phyloP scores from a whole-genome alignment of 2,113 vertebrate genomes.

The Austrofundulus limnaeus region DNA sequence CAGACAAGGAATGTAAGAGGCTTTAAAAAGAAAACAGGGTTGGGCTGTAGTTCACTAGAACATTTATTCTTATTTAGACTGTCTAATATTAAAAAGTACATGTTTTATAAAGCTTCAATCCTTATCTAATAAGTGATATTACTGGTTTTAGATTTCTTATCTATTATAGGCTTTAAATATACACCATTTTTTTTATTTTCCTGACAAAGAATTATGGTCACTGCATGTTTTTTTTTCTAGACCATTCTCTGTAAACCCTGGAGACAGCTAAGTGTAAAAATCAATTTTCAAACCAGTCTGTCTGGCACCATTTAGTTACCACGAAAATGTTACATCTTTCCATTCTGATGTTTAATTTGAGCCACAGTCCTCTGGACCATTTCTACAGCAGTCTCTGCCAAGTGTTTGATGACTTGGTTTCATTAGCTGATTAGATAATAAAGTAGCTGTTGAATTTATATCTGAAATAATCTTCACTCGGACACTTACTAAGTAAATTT shows the following conservation, averaged over 20 bases:
- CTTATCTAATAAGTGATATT: not conserved
- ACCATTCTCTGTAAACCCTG: not conserved
- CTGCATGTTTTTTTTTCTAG: not conserved
- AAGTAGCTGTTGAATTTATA: conserved; percentile 3
- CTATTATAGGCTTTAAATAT: not conserved
- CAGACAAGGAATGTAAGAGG: too few relatives aligned
- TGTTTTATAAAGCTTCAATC: not conserved
- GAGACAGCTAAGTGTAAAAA: conserved; percentile 6
- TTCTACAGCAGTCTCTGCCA: not conserved
- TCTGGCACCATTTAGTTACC: not conserved
- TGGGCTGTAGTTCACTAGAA: too few relatives aligned
- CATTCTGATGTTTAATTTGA: not conserved
- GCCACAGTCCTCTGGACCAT: not conserved
- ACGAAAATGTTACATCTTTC: not conserved
- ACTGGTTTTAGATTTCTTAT: not conserved
- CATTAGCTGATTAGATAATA: not conserved
- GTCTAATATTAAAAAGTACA: not conserved
- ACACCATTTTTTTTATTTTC: not conserved
- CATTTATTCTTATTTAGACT: not conserved
- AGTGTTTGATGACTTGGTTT: not conserved
- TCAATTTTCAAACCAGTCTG: conserved; percentile 1
- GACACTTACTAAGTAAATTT: too few relatives aligned
- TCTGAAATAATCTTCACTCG: too few relatives aligned
- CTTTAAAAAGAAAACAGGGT: too few relatives aligned
- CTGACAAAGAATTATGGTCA: not conserved